phyloP scores from a whole-genome alignment of 2,888 invertebrate genomes.

The Ecliptopera silaceata region DNA sequence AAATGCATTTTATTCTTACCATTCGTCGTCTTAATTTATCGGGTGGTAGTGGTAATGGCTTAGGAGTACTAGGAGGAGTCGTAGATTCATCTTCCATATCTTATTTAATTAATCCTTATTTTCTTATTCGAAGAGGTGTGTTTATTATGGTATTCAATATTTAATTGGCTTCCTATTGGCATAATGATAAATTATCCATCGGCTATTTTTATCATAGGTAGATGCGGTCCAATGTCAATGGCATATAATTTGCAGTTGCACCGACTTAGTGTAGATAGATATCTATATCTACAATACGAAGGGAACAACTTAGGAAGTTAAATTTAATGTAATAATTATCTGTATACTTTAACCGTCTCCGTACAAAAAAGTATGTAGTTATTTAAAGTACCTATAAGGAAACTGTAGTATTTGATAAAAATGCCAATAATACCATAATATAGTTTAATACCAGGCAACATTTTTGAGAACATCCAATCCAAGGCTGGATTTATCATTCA shows the following conservation, averaged over 20 bases:
- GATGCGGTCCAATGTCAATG: slow-evolving; percentile 10
- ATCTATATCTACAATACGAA: background rate
- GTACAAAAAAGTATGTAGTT: too few relatives aligned
- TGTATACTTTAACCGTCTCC: too few relatives aligned
- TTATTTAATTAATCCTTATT: background rate
- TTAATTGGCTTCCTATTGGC: slow-evolving; percentile 13
- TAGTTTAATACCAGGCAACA: slow-evolving; percentile 10
- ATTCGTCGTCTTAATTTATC: slow-evolving; percentile 25
- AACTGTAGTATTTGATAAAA: too few relatives aligned
- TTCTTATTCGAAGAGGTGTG: background rate
- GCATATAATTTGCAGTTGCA: background rate
- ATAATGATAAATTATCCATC: slow-evolving; percentile 13
- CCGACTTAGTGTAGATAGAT: background rate
- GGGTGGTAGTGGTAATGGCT: slow-evolving; percentile 17
- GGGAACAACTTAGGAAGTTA: background rate
- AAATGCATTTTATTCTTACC: slow-evolving; percentile 9
- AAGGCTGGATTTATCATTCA: background rate
- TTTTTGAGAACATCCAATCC: background rate
- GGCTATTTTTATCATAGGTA: slow-evolving; percentile 12
- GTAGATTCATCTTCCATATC: background rate
- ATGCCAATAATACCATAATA: background rate
- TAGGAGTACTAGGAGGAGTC: slow-evolving; percentile 9
- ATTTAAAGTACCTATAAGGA: too few relatives aligned
- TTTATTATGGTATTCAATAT: background rate
- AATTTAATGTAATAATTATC: too few relatives aligned